Evolutionary conservation across 92 coral and sea anemone species (phyloP), one percentile per base, ranked within the genome.

Genomic region (Porites lobata): DNA sequence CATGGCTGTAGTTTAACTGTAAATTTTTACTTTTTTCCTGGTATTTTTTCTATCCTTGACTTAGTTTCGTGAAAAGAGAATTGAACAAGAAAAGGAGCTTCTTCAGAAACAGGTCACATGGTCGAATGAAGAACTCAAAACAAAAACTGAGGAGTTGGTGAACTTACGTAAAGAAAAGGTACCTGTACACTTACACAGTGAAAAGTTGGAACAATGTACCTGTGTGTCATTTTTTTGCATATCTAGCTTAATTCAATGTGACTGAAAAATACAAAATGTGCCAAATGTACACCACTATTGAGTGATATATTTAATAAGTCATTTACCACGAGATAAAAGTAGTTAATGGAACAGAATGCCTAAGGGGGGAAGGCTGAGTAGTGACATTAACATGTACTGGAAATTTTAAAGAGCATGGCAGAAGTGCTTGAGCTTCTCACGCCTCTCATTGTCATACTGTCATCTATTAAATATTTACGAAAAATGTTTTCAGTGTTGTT

Each of bases 71-170:
- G 99, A 98, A 86, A 98, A 90, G 75, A 90, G 99, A 64, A 80
- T 98, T 72, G 94, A 94, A 72, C 99, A 98, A 81, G 99, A 98
- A 76, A 92, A 93, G 76, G 99, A 90, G 62, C 87, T 98, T 47
- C 77, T 98, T 24, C 85, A 92, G 66, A 90, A 96, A 81, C 98
- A 98, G 78, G 93, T 89, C 82, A 91, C 93, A 19, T 98, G 98
- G 98, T 86, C 95, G 50, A 94, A 90, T 82, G 89, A 87, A 21
- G 96, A 95, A 77, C 85, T 98, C 20, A 98, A 98, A 56, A 91
- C 69, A 22, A 98, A 98, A 84, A 94, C 98, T 9, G 99, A 98
- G 14, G 99, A 91, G 50, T 85, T 93, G 84, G 91, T 92, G 53
- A 47, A 90, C 17, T 86, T 94, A 59, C 93, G 94, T 50, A 98